These are phyloP conservation scores for Nineta flava DNA, from an alignment of 2,888 invertebrate genomes.

Conservation along the genomic window DNA sequence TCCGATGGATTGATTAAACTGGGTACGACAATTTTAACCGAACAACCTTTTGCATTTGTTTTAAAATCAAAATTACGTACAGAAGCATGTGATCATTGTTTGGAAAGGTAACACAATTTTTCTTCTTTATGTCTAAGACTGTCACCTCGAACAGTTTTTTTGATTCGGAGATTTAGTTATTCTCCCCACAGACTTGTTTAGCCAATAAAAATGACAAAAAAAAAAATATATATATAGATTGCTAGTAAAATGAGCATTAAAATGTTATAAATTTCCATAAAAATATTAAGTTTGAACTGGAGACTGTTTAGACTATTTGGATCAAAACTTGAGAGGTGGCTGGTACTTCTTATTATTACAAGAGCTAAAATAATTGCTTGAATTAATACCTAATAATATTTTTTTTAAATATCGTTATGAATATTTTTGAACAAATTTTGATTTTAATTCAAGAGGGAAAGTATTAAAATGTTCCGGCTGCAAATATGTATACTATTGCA, in stretches of 20 bases:
- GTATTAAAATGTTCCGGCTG: constrained; percentile 71
- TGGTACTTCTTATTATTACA: no score
- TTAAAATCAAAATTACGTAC: constrained; percentile 53
- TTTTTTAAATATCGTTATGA: background rate
- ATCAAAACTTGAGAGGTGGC: no score
- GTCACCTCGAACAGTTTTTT: constrained; percentile 1
- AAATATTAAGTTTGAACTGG: no score
- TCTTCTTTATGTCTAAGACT: background rate
- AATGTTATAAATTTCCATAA: no score
- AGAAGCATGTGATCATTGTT: constrained; percentile 61
- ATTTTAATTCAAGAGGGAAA: constrained; percentile 38
- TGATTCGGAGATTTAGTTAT: background rate
- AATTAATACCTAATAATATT: no score
- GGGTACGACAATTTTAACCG: constrained; percentile 51
- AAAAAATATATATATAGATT: no score
- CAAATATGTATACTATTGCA: constrained; percentile 70
- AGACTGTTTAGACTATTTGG: no score
- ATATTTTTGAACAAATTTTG: constrained; percentile 9
- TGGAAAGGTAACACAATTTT: constrained; percentile 41
- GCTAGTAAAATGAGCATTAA: no score
- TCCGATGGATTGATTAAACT: constrained; percentile 32
- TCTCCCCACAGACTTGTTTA: no score
- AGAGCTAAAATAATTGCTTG: no score
- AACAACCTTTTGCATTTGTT: constrained; percentile 60
- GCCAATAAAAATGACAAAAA: no score